These are phyloP conservation scores for Pseudococcus viburni DNA, from an alignment of 2,888 invertebrate genomes.

Conservation along the genomic window DNA sequence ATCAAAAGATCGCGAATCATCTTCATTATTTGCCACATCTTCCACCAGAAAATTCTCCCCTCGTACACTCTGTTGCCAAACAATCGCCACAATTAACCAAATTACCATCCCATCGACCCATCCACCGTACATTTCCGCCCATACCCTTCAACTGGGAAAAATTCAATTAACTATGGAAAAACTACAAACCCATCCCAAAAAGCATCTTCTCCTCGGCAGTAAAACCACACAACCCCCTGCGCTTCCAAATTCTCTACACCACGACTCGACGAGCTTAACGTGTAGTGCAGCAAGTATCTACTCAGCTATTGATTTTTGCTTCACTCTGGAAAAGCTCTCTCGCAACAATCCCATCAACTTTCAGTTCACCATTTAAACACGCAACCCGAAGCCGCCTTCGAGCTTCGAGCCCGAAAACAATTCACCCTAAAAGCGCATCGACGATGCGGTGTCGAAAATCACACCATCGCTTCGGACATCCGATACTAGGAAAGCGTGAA, in stretches of 20 bases:
- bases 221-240: neutral
- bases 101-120: neutral
- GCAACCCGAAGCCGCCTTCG: neutral
- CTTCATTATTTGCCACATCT: too few species aligned
- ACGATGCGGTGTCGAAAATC: constrained; percentile 32
- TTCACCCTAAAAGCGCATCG: constrained; percentile 46
- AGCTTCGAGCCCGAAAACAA: neutral
- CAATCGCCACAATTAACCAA: neutral
- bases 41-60: too few species aligned
- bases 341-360: constrained; percentile 33
- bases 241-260: neutral
- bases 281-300: neutral
- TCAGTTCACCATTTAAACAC: constrained; percentile 17
- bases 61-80: neutral
- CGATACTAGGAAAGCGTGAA: constrained; percentile 2
- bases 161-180: neutral
- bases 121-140: neutral
- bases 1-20: too few species aligned
- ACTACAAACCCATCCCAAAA: neutral
- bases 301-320: constrained; percentile 33
- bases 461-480: constrained; percentile 30
- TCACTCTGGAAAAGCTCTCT: constrained; percentile 29
- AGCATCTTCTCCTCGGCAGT: neutral
- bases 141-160: neutral
- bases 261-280: neutral